Evolutionary conservation across 2,888 invertebrate species (phyloP).

Genomic region (Silvanus unidentatus): DNA sequence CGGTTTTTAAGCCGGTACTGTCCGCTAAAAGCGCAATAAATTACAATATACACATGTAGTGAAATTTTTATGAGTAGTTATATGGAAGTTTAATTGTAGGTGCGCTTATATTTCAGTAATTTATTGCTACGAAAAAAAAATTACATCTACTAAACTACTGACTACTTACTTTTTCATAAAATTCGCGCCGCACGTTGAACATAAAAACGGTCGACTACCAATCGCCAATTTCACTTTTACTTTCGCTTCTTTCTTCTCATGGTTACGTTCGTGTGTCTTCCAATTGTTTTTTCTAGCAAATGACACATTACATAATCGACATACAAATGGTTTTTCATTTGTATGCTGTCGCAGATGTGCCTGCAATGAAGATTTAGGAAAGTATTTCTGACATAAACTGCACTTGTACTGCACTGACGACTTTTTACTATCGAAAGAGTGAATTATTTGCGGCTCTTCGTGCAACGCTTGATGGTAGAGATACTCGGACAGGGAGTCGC

Average conservation of each 20-base stretch:
- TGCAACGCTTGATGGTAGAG: constrained; percentile 70
- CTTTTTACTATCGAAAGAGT: constrained; percentile 33
- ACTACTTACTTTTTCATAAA: constrained; percentile 48
- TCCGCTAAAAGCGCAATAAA: too few relatives aligned
- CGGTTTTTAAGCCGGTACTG: too few relatives aligned
- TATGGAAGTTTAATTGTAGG: too few relatives aligned
- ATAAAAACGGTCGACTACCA: constrained; percentile 37
- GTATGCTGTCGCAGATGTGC: constrained; percentile 70
- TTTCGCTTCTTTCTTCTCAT: constrained; percentile 23
- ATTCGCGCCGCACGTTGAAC: constrained; percentile 47
- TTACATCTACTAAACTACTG: too few relatives aligned
- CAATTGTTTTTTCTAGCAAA: constrained; percentile 64
- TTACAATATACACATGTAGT: too few relatives aligned
- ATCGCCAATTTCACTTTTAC: constrained; percentile 11
- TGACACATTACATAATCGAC: constrained; percentile 56
- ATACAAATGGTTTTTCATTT: constrained; percentile 64
- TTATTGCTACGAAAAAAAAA: background rate
- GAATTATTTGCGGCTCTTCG: constrained; percentile 44
- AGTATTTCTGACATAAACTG: constrained; percentile 61
- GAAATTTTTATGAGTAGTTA: too few relatives aligned
- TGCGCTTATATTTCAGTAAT: constrained; percentile 12
- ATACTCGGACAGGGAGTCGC: constrained; percentile 63
- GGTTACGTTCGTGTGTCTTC: constrained; percentile 55
- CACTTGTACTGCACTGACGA: constrained; percentile 55
- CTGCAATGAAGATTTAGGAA: constrained; percentile 60